Conservation (phyloP, 2,888 invertebrate species). For the Strigamia crassipes region DNA sequence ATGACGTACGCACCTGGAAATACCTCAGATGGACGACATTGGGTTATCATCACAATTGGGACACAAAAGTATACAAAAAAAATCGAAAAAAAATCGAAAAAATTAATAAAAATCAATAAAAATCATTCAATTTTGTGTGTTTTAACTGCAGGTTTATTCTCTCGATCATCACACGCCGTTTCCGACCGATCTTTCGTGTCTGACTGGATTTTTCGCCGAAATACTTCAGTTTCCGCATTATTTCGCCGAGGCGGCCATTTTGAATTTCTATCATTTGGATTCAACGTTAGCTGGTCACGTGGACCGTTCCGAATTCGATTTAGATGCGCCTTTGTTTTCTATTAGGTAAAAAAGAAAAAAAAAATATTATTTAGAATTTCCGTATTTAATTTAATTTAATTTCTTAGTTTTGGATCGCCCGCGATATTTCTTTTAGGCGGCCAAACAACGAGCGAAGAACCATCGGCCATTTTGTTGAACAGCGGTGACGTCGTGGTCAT, state of each 20-base stretch:
- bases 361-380: not conserved
- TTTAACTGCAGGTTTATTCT: constrained; percentile 36
- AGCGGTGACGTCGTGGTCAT: constrained; percentile 93
- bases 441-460: constrained; percentile 67
- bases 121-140: not conserved
- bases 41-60: constrained; percentile 98
- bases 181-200: constrained; percentile 66
- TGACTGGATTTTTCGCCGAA: constrained; percentile 69
- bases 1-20: constrained; percentile 55
- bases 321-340: constrained; percentile 86
- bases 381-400: constrained; percentile 43
- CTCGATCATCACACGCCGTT: constrained; percentile 43
- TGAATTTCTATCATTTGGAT: constrained; percentile 93
- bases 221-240: constrained; percentile 67
- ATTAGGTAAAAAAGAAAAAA: constrained; percentile 69
- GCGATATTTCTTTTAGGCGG: constrained; percentile 95
- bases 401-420: constrained; percentile 87
- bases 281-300: constrained; percentile 92
- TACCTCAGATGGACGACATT: constrained; percentile 90
- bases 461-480: constrained; percentile 68
- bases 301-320: constrained; percentile 88
- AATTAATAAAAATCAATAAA: not conserved
- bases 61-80: constrained; percentile 73
- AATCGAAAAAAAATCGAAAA: not conserved
- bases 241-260: constrained; percentile 87